phyloP scores from a whole-genome alignment of 2,888 invertebrate species.

The Ennomos erosarius region DNA sequence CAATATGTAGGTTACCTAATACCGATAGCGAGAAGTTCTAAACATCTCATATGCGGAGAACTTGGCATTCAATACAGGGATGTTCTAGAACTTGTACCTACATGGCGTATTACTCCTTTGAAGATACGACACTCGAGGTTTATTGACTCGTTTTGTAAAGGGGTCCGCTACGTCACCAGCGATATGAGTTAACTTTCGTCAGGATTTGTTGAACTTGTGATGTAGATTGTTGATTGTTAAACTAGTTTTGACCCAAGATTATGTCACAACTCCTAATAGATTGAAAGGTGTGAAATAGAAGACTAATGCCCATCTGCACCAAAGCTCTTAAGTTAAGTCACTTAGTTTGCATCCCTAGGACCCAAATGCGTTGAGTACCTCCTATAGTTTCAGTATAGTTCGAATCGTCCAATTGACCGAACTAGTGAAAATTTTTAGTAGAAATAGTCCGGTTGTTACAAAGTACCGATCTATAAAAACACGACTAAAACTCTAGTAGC shows the following conservation, averaged over 20 bases:
- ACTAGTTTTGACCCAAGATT: constrained; percentile 4
- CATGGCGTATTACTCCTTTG: constrained; percentile 1
- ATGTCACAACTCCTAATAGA: neutral
- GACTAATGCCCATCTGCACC: neutral
- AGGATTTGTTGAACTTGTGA: constrained; percentile 13
- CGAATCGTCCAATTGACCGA: too few species aligned
- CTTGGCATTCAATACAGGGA: constrained; percentile 1
- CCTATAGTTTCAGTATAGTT: too few species aligned
- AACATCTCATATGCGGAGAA: neutral
- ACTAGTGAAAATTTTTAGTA: too few species aligned
- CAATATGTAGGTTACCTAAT: too few species aligned
- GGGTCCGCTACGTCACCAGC: constrained; percentile 1
- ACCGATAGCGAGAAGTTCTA: neutral
- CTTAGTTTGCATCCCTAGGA: too few species aligned
- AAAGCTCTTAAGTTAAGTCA: neutral
- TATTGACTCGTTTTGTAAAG: constrained; percentile 18
- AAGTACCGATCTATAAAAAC: too few species aligned
- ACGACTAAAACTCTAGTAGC: too few species aligned
- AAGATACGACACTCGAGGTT: constrained; percentile 5
- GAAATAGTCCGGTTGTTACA: too few species aligned
- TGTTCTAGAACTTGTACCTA: constrained; percentile 3
- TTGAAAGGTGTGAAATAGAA: neutral
- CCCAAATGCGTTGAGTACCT: too few species aligned
- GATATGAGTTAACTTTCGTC: constrained; percentile 17
- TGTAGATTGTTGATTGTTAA: constrained; percentile 8